Conservation (phyloP, 2,113 vertebrate genomes). For the Vidua macroura region DNA sequence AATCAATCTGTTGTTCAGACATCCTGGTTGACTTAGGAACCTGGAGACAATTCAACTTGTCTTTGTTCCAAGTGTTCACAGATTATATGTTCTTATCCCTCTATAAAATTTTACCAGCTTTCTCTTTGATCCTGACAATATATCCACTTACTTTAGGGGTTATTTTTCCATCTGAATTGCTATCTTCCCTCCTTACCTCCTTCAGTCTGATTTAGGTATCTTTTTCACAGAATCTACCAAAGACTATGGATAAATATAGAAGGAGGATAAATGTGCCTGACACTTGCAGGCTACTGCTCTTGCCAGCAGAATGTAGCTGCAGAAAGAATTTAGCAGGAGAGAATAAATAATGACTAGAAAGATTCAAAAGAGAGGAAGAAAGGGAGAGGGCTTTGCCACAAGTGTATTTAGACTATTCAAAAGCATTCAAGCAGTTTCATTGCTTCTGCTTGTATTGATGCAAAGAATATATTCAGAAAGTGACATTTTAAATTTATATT, state of each 20-base stretch:
- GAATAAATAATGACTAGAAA: slow-evolving; percentile 17
- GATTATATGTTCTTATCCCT: not conserved
- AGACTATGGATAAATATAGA: slow-evolving; percentile 29
- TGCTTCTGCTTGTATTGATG: not conserved
- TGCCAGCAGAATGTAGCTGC: not conserved
- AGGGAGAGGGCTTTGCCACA: not conserved
- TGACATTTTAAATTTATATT: not conserved
- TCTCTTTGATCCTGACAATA: not conserved
- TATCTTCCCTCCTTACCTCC: not conserved
- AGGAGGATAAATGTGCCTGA: slow-evolving; percentile 29
- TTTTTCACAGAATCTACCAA: not conserved
- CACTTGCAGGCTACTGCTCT: not conserved
- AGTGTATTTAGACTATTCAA: not conserved
- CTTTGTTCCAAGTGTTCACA: not conserved
- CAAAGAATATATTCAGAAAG: not conserved
- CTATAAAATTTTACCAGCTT: not conserved
- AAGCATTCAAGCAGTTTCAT: not conserved
- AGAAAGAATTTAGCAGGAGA: slow-evolving; percentile 5
- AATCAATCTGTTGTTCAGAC: not conserved
- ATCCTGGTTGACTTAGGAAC: not conserved
- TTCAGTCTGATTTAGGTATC: not conserved
- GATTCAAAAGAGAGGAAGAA: not conserved
- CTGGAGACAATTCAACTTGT: not conserved
- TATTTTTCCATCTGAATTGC: not conserved
- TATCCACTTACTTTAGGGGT: not conserved